These are phyloP conservation scores for Drosophila dives DNA, from an alignment of 2,888 invertebrate species.

Conservation along the genomic window DNA sequence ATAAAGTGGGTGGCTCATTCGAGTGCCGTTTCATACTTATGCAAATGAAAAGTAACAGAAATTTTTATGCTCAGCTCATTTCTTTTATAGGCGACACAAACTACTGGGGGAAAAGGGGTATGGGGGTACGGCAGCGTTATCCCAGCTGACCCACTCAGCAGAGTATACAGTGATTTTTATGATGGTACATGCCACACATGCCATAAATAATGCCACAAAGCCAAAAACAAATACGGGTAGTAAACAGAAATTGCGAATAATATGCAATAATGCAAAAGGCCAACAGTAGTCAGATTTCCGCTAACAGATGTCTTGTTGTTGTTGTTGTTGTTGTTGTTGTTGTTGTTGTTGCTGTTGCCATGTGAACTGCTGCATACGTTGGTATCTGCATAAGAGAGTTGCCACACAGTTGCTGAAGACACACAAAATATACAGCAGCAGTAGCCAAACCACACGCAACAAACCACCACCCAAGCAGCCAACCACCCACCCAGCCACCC, in stretches of 20 bases:
- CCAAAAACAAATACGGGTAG: conserved; percentile 75
- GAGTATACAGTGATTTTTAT: conserved; percentile 46
- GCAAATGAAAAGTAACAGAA: conserved; percentile 71
- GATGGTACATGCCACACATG: conserved; percentile 16
- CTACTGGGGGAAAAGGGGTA: conserved; percentile 2
- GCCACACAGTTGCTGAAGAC: conserved; percentile 18
- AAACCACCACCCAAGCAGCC: neutral
- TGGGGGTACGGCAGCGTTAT: too few species aligned
- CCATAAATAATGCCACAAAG: conserved; percentile 75
- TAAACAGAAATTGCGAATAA: conserved; percentile 79
- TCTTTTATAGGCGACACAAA: conserved; percentile 50
- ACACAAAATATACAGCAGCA: neutral
- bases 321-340: too few species aligned
- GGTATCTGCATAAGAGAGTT: conserved; percentile 3
- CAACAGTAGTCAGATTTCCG: conserved; percentile 57
- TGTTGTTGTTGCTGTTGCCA: neutral
- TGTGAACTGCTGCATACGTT: neutral
- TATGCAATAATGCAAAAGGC: conserved; percentile 78
- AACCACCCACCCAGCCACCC: neutral
- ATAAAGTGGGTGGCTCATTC: conserved; percentile 18
- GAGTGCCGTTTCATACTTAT: conserved; percentile 53
- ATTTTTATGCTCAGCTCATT: conserved; percentile 60
- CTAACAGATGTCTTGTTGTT: conserved; percentile 9
- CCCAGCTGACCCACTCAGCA: conserved; percentile 46
- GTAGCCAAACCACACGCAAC: neutral